phyloP scores from a whole-genome alignment of 2,888 invertebrate species.

The Hartigia nigra region DNA sequence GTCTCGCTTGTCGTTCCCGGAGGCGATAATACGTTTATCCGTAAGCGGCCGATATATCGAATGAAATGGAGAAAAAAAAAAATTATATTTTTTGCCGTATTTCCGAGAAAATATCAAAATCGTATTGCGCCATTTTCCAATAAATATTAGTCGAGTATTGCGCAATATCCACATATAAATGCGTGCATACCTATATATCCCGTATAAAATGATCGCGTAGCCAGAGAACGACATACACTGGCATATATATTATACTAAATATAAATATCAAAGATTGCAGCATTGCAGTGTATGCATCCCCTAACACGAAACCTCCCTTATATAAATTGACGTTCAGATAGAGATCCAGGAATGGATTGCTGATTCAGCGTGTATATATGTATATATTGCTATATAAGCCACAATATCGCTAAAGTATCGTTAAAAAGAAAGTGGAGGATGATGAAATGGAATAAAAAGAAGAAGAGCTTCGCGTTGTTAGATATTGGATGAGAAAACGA shows the following conservation, averaged over 20 bases:
- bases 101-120: not conserved
- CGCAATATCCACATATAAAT: not conserved
- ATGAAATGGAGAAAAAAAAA: not conserved
- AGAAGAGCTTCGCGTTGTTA: not conserved
- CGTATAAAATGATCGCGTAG: not conserved
- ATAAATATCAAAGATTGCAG: not conserved
- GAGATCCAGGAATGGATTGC: not conserved
- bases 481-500: not conserved
- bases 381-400: not conserved
- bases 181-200: not conserved
- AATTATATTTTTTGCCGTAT: not conserved
- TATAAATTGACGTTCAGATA: not conserved
- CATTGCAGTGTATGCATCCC: not conserved
- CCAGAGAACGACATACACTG: not conserved
- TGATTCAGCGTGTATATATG: not conserved
- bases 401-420: constrained; percentile 4
- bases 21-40: not conserved
- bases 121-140: not conserved
- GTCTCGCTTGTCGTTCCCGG: not conserved
- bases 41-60: not conserved
- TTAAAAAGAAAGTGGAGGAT: not conserved
- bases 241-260: too few relatives aligned
- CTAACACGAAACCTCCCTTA: not conserved
- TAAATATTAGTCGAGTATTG: not conserved
- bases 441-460: constrained; percentile 7